Percentiles rank a stretch among this genome's conserved stretches.
Conservation (phyloP, 1,140 invertebrate species). For the Anoplophora glabripennis region DNA sequence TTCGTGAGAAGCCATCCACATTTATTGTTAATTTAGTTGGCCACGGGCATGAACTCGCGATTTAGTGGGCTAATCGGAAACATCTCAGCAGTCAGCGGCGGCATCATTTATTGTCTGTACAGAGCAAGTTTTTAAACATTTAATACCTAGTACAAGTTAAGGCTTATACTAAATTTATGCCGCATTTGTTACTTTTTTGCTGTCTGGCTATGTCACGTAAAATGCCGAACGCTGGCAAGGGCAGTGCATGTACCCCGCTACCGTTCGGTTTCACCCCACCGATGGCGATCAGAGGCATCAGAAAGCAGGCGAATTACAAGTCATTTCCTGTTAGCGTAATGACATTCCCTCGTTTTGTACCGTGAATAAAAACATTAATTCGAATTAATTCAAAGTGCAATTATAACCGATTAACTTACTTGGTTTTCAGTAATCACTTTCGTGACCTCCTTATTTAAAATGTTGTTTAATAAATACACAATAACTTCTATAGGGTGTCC, state of each 20-base stretch:
- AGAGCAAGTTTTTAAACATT: conserved; percentile 45
- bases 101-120: conserved; percentile 29
- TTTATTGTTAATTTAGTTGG: too few species aligned
- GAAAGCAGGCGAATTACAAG: conserved; percentile 3
- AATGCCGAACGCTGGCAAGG: conserved; percentile 11
- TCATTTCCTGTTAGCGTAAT: not conserved
- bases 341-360: too few species aligned
- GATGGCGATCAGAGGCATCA: conserved; percentile 1
- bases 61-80: conserved; percentile 22
- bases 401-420: too few species aligned
- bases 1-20: too few species aligned
- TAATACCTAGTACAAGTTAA: conserved; percentile 42
- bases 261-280: not conserved
- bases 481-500: too few species aligned
- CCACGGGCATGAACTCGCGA: not conserved
- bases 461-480: too few species aligned
- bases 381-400: too few species aligned
- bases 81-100: conserved; percentile 20
- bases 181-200: conserved; percentile 41
- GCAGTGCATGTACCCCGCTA: not conserved
- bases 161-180: conserved; percentile 45
- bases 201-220: conserved; percentile 38
- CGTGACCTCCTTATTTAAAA: too few species aligned
- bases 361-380: too few species aligned
- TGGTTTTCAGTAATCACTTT: too few species aligned